Base-by-base conservation (phyloP, 2,888 invertebrate species). In the Hemithea aestivaria region DNA sequence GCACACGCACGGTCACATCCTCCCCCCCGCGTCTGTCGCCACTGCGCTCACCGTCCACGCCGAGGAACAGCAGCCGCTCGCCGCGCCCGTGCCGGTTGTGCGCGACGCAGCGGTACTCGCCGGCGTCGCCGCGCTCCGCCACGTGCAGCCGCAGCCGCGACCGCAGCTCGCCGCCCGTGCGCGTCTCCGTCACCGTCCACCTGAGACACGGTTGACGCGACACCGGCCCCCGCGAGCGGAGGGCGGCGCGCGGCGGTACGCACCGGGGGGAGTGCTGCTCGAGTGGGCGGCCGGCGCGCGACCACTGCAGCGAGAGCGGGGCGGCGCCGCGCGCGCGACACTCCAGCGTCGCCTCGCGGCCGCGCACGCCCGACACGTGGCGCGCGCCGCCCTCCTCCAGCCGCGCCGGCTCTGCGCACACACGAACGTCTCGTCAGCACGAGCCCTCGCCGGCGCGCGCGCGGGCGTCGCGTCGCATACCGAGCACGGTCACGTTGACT, bases 271-370 rank as follows among this genome's bases (percentile, higher is more conserved):
- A 90, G 61, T 89, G 88, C 36, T 90, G 80, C 63, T 93, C 92
- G 47, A 93, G 88, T 31, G 90, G 88, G 51, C 78, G 85, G 61
- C 93, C 90, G 59, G 90, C 90, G 59, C 90, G 92, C 42, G 90
- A 90, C 96, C 96, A 96, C 42, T 89, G 88, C 38, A 95, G 89
- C 52, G 90, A 89, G 53, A 96, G 91, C 6, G 96, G 96, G 55
- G 91, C 89, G 75, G 96, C 96, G 1, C 96, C 96, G 47, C 90
- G 91, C 27, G 94, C 94, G 52, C 89, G 89, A 69, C 96, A 96
- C 49, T 90, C 85, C 47, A 96, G 83, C 21, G 89, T 87, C 12
- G 91, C 91, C 29, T 91, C 21, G 29, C 51, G 58, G 0, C 67
- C 72, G 42, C 93, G 89, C 50, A 92, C 90, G 11, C 91, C 90